phyloP scores from a whole-genome alignment of 1,140 invertebrate species.

The Philotrypesis tridentata region DNA sequence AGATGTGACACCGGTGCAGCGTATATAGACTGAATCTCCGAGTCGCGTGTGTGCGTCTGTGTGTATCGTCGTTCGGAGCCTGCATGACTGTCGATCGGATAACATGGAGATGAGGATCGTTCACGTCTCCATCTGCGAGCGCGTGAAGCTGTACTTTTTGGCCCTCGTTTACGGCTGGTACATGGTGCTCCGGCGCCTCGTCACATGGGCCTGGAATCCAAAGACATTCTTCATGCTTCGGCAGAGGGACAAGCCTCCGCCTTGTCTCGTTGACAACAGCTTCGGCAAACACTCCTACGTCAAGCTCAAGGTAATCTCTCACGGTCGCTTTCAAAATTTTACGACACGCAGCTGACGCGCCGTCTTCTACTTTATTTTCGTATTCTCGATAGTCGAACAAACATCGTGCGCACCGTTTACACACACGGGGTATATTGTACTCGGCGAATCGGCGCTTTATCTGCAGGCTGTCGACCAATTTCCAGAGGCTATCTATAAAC shows the following conservation, averaged over 20 bases:
- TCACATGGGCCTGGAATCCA: constrained; percentile 74
- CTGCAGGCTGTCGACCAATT: too few species aligned
- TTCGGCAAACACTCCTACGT: constrained; percentile 79
- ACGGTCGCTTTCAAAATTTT: background rate
- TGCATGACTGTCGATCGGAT: too few species aligned
- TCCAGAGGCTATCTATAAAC: too few species aligned
- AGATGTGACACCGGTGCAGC: background rate
- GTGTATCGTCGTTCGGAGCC: too few species aligned
- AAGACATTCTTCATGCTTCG: constrained; percentile 68
- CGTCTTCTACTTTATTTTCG: too few species aligned
- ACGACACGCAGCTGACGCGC: too few species aligned
- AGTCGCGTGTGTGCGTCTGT: too few species aligned
- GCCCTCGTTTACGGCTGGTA: constrained; percentile 74
- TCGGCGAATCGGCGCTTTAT: too few species aligned
- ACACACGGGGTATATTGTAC: too few species aligned
- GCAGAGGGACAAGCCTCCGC: constrained; percentile 76
- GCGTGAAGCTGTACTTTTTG: constrained; percentile 71
- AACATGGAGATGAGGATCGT: constrained; percentile 67
- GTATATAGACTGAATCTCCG: too few species aligned
- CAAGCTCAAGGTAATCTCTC: constrained; percentile 77
- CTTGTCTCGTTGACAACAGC: constrained; percentile 76
- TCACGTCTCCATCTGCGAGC: constrained; percentile 70
- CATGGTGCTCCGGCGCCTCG: constrained; percentile 71
- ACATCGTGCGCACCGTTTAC: too few species aligned
- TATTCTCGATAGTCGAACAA: too few species aligned